A percentile compares a stretch with the other conserved stretches of the same genome.
These are phyloP conservation scores for Buathra laborator DNA, from an alignment of 2,888 invertebrate species.

Conservation along the genomic window DNA sequence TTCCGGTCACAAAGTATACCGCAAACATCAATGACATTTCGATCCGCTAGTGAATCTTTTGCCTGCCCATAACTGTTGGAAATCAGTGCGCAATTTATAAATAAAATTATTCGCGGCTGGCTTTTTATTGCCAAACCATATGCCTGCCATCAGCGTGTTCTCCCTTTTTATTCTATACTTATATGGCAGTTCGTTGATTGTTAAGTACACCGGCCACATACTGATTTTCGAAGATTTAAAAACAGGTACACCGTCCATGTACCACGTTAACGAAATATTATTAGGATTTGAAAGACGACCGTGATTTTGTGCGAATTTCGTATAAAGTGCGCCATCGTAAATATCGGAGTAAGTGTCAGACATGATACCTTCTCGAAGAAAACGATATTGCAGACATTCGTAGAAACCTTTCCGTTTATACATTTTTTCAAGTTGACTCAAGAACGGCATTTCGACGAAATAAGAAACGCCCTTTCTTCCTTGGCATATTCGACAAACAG, in stretches of 20 bases:
- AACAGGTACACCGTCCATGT: conserved; percentile 70
- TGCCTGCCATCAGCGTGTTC: conserved; percentile 58
- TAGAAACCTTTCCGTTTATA: conserved; percentile 56
- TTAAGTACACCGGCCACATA: conserved; percentile 64
- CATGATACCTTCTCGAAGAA: conserved; percentile 34
- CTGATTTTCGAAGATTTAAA: conserved; percentile 61
- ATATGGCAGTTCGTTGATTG: conserved; percentile 67
- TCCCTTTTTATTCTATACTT: conserved; percentile 50
- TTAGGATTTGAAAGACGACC: conserved; percentile 62
- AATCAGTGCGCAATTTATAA: conserved; percentile 43
- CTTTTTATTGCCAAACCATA: conserved; percentile 64
- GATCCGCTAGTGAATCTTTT: conserved; percentile 7
- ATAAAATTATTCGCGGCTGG: conserved; percentile 60
- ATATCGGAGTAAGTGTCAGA: conserved; percentile 53
- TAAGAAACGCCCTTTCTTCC: conserved; percentile 43
- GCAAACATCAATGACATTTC: conserved; percentile 45
- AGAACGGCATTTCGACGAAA: conserved; percentile 60
- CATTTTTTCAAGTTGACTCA: conserved; percentile 59
- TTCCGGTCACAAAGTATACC: conserved; percentile 57
- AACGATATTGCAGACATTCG: conserved; percentile 49
- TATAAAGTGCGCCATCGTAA: conserved; percentile 65
- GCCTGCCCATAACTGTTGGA: conserved; percentile 30
- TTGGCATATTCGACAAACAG: conserved; percentile 48
- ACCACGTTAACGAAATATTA: conserved; percentile 70
- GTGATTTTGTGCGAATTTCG: conserved; percentile 44